phyloP scores from a whole-genome alignment of 2,113 vertebrate species.

The Phocoena sinus region DNA sequence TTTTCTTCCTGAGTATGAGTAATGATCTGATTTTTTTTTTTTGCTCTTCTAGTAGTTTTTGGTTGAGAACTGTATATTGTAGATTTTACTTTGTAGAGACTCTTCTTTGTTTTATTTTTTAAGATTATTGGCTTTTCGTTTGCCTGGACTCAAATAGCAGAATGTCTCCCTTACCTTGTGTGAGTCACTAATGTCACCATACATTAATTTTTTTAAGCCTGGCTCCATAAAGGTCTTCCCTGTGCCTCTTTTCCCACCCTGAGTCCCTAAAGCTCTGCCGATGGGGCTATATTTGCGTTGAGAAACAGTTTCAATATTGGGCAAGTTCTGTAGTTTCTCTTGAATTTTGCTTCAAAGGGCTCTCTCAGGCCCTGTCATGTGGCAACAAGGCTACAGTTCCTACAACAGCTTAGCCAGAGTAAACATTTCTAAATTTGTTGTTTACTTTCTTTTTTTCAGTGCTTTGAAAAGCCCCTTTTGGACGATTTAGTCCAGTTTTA shows the following conservation, averaged over 20 bases:
- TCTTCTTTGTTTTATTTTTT: background rate
- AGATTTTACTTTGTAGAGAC: background rate
- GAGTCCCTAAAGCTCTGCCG: background rate
- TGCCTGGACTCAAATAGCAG: background rate
- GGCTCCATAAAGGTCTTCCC: background rate
- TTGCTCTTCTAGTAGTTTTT: background rate
- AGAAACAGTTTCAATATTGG: background rate
- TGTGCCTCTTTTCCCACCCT: background rate
- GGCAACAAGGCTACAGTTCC: background rate
- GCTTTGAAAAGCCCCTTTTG: background rate
- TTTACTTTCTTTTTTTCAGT: background rate
- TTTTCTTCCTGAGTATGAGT: background rate
- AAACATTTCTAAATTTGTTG: background rate
- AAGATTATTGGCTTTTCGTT: background rate
- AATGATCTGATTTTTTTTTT: background rate
- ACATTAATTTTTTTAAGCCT: background rate
- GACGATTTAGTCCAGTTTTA: background rate
- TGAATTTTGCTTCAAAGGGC: background rate
- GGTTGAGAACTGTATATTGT: background rate
- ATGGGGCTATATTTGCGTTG: background rate
- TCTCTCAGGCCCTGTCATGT: background rate
- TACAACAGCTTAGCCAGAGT: background rate
- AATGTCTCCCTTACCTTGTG: background rate
- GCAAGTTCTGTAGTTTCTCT: background rate
- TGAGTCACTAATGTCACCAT: background rate